Percentiles rank a stretch among this genome's conserved stretches.
Conservation (phyloP, 2,797 vertebrate genomes). For the Harpagifer antarcticus region DNA sequence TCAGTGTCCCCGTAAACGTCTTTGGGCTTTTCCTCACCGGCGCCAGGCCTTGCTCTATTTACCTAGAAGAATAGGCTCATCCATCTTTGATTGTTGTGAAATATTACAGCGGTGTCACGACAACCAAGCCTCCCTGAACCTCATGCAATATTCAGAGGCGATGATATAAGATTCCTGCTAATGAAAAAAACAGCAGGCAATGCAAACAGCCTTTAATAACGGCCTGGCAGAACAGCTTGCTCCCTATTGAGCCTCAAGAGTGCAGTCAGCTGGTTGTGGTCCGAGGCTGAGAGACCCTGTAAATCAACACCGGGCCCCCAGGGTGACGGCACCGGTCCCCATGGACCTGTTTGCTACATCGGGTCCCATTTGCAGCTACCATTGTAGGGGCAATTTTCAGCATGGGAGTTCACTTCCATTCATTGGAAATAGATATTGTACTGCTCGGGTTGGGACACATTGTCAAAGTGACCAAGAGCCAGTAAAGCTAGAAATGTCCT, state of each 20-base stretch:
- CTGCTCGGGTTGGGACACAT: neutral
- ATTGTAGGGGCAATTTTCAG: neutral
- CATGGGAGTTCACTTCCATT: conserved; percentile 2
- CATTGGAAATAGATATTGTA: conserved; percentile 3
- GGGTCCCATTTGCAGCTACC: conserved; percentile 3
- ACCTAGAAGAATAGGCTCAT: conserved; percentile 76
- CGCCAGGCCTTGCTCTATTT: conserved; percentile 64
- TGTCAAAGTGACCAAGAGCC: conserved; percentile 13
- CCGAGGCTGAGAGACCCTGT: neutral
- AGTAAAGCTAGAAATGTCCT: conserved; percentile 9
- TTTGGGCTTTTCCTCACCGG: conserved; percentile 49
- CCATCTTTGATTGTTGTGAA: conserved; percentile 81
- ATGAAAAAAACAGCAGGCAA: conserved; percentile 80
- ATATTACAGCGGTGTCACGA: conserved; percentile 77
- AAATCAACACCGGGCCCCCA: conserved; percentile 19
- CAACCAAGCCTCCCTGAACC: conserved; percentile 72
- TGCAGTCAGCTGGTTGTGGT: conserved; percentile 20
- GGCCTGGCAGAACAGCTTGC: conserved; percentile 47
- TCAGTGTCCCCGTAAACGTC: conserved; percentile 53
- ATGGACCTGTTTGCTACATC: conserved; percentile 1
- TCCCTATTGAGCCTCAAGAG: conserved; percentile 44
- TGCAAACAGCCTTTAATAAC: conserved; percentile 81
- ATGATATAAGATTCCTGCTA: conserved; percentile 81
- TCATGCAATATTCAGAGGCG: conserved; percentile 83
- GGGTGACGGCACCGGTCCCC: conserved; percentile 34